A percentile compares a stretch with the other conserved stretches of the same genome.
Evolutionary conservation across 2,888 invertebrate genomes (phyloP).

Genomic region (Bellardia pandia): DNA sequence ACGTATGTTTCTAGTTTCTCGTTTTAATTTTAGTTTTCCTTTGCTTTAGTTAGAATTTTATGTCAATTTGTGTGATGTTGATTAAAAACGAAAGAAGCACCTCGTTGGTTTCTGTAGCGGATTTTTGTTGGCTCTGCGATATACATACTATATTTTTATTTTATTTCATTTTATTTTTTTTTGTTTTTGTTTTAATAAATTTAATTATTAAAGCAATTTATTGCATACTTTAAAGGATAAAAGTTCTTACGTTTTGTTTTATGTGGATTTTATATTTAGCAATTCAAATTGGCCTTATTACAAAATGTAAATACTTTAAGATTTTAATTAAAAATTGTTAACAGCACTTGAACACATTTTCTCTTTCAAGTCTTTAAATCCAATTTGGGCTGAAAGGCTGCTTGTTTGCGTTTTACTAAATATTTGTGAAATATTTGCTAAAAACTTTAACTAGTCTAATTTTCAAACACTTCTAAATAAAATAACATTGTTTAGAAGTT

Average conservation of each 20-base stretch:
- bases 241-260: not conserved
- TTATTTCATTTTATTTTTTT: not conserved
- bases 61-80: slow-evolving; percentile 49
- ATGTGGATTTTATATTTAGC: not conserved
- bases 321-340: slow-evolving; percentile 28
- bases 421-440: not conserved
- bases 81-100: slow-evolving; percentile 53
- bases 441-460: not conserved
- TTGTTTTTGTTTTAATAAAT: slow-evolving; percentile 23
- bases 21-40: slow-evolving; percentile 28
- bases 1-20: slow-evolving; percentile 50
- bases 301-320: slow-evolving; percentile 1
- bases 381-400: not conserved
- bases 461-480: not conserved
- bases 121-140: slow-evolving; percentile 4
- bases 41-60: slow-evolving; percentile 37
- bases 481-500: slow-evolving; percentile 15
- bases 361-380: not conserved
- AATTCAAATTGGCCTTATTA: slow-evolving; percentile 4
- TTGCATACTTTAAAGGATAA: slow-evolving; percentile 16
- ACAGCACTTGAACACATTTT: slow-evolving; percentile 10
- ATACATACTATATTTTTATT: not conserved
- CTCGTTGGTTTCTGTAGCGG: not conserved
- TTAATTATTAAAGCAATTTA: slow-evolving; percentile 56
- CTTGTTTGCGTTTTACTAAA: not conserved